phyloP scores from a whole-genome alignment of 2,113 vertebrate genomes.

The Herpetotheres cachinnans region DNA sequence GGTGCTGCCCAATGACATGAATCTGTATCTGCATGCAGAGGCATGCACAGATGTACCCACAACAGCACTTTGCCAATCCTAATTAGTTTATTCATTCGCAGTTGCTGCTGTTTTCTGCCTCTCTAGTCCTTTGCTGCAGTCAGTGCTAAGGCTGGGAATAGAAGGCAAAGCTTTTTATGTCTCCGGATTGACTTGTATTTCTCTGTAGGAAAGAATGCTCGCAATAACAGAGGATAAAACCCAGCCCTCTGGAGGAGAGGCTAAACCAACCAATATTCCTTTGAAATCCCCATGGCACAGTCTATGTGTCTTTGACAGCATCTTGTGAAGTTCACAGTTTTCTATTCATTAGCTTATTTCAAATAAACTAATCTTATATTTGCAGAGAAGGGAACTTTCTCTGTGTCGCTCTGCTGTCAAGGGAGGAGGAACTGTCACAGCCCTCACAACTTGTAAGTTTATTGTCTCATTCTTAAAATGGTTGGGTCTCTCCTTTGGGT shows the following conservation, averaged over 20 bases:
- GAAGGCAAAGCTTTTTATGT: not conserved
- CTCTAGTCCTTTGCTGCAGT: not conserved
- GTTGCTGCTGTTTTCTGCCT: not conserved
- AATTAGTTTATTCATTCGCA: conserved; percentile 14
- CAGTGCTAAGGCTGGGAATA: not conserved
- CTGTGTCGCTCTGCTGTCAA: not conserved
- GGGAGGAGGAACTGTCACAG: not conserved
- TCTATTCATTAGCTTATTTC: not conserved
- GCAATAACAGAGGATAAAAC: not conserved
- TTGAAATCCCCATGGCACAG: not conserved
- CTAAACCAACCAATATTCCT: not conserved
- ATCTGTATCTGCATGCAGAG: not conserved
- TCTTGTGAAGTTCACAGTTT: not conserved
- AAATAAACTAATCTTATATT: not conserved
- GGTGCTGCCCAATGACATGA: not conserved
- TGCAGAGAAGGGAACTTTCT: not conserved
- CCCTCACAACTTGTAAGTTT: not conserved
- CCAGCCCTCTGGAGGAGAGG: not conserved
- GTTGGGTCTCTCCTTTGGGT: not conserved
- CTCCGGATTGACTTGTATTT: not conserved
- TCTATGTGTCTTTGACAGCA: not conserved
- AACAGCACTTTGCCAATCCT: not conserved
- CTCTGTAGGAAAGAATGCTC: not conserved
- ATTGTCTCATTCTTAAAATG: not conserved
- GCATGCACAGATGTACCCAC: not conserved